phyloP scores from a whole-genome alignment of 2,797 vertebrate species.

The Benthosema pterotum region DNA sequence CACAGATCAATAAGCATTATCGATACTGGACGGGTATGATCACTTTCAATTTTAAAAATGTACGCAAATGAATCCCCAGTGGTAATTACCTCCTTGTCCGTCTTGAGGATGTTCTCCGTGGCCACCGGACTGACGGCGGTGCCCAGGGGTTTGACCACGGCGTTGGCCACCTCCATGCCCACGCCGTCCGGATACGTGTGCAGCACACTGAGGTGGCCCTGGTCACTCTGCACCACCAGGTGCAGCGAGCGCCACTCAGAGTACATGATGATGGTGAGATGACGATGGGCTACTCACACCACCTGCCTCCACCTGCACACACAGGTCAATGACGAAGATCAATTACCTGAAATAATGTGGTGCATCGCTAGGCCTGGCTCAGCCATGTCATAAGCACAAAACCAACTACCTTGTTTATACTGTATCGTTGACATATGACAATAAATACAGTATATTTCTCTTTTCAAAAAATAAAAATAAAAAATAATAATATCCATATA shows the following conservation, averaged over 20 bases:
- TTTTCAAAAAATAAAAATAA: too few species aligned
- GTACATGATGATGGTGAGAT: constrained; percentile 86
- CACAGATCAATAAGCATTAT: neutral
- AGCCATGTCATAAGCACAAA: too few species aligned
- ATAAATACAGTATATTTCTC: too few species aligned
- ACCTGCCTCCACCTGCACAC: constrained; percentile 73
- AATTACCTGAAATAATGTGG: too few species aligned
- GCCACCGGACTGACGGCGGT: constrained; percentile 87
- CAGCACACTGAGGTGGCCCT: constrained; percentile 93
- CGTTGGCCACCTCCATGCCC: constrained; percentile 93
- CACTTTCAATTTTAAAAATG: too few species aligned
- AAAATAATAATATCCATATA: too few species aligned
- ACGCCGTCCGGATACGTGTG: constrained; percentile 92
- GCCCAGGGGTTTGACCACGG: constrained; percentile 92
- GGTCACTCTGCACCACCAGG: constrained; percentile 94
- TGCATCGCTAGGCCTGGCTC: too few species aligned
- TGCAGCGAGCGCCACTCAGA: constrained; percentile 97
- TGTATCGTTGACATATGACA: too few species aligned
- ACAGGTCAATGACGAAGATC: neutral
- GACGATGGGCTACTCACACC: constrained; percentile 62
- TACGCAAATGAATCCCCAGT: too few species aligned
- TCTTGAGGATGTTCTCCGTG: constrained; percentile 91
- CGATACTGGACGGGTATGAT: too few species aligned
- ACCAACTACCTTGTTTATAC: too few species aligned
- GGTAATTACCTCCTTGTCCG: constrained; percentile 89